These are phyloP conservation scores for Norana najaformis DNA, from an alignment of 2,888 invertebrate genomes.

Conservation along the genomic window DNA sequence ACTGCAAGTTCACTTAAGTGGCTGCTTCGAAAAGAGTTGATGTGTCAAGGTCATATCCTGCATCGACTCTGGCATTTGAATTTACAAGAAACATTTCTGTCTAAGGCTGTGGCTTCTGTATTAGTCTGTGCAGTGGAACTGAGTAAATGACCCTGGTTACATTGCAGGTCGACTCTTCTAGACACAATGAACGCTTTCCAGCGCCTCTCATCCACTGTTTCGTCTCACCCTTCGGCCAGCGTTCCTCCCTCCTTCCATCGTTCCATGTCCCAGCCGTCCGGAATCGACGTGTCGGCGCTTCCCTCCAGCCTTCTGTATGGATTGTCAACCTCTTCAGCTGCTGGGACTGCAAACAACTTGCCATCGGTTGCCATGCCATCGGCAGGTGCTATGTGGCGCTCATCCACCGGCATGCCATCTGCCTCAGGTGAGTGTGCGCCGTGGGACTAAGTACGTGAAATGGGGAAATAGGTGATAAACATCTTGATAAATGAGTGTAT, in stretches of 20 bases:
- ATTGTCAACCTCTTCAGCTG: not conserved
- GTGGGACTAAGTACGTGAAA: no score
- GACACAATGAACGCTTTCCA: slow-evolving; percentile 16
- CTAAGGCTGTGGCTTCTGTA: not conserved
- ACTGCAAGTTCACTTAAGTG: not conserved
- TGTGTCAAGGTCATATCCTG: not conserved
- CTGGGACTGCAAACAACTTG: not conserved
- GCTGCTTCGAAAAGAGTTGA: not conserved
- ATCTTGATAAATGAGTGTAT: not conserved
- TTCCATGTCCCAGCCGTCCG: slow-evolving; percentile 29
- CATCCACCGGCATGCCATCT: slow-evolving; percentile 32
- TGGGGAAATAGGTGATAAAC: not conserved
- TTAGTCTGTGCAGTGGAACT: not conserved
- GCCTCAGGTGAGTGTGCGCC: not conserved
- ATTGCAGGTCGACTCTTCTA: not conserved
- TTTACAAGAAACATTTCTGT: not conserved
- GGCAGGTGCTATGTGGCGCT: slow-evolving; percentile 21
- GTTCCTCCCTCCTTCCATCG: slow-evolving; percentile 26
- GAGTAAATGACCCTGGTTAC: not conserved
- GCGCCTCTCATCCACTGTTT: not conserved
- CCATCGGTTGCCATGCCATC: not conserved
- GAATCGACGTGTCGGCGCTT: slow-evolving; percentile 27
- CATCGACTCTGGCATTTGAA: not conserved
- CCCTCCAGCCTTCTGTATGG: slow-evolving; percentile 7
- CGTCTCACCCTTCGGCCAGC: slow-evolving; percentile 27